Base-by-base conservation (phyloP, 2,888 invertebrate genomes). In the Chymomyza procnemis region DNA sequence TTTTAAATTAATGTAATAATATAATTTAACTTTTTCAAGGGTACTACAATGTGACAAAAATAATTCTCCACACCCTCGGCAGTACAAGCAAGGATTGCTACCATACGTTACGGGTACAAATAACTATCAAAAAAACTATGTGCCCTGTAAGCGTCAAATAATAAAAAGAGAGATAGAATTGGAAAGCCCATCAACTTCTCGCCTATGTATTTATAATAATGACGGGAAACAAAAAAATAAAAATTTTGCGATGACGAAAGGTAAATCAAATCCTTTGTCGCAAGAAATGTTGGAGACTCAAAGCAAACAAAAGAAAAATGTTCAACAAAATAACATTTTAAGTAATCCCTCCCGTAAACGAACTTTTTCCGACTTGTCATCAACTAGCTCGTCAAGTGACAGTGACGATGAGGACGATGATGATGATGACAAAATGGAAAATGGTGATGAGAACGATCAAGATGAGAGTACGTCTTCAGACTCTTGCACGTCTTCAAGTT, bases 381-480 rank as follows among this genome's bases (percentile, higher is more conserved):
- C 91, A 1, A 86, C 90, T 0, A 89, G 89, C 65, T 89, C 91
- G 3, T 90, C 90, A 8, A 91, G 89, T 69, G 91, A 90, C 4
- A 90, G 90, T 66, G 90, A 90, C 30, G 90, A 89, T 60, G 90
- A 90, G 18, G 89, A 89, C 16, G 88, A 89, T 4, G 85, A 90
- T 61, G 88, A 84, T 54, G 75, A 75, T 46, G 80, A 81, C 1
- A 74, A 76, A n/a, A 79, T 79, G 58, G 64, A 74, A 2, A 69
- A 69, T 65, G 82, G 89, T 34, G 89, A 90, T 34, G 85, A 88
- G 58, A 83, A 87, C 30, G 88, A 90, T 63, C 88, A 88, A 54
- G 89, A 88, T 63, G 90, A 89, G 21, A 89, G 88, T 19, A 87
- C 88, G 1, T 85, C 89, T 6, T 89, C 90, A 14, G 89, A 88